phyloP scores from a whole-genome alignment of 2,888 invertebrate species.

The Caenorhabditis sp. region DNA sequence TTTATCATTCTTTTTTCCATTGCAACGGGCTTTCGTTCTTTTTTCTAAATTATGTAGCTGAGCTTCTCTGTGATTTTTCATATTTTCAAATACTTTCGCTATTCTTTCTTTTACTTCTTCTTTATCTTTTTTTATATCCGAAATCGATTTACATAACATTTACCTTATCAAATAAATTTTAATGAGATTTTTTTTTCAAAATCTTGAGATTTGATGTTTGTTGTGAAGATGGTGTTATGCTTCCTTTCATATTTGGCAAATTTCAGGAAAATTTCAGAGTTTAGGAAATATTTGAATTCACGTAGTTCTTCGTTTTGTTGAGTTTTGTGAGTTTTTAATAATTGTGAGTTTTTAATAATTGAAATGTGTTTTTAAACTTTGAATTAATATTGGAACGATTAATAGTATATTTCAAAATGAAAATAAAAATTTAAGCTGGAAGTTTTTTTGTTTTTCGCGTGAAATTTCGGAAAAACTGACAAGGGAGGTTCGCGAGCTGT shows the following conservation, averaged over 20 bases:
- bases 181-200: background rate
- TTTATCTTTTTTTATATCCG: slow-evolving; percentile 8
- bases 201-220: background rate
- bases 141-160: background rate
- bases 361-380: too few species aligned
- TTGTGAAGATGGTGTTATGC: background rate
- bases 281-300: too few species aligned
- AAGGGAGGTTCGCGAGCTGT: too few species aligned
- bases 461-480: too few species aligned
- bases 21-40: slow-evolving; percentile 18
- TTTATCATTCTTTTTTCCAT: too few species aligned
- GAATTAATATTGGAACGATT: too few species aligned
- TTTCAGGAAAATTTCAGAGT: background rate
- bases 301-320: too few species aligned
- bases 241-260: background rate
- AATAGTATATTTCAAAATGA: too few species aligned
- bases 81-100: slow-evolving; percentile 8
- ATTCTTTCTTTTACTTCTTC: background rate
- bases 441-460: too few species aligned
- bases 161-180: background rate
- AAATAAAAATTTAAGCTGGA: too few species aligned
- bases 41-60: slow-evolving; percentile 3
- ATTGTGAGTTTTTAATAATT: too few species aligned
- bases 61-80: slow-evolving; percentile 11
- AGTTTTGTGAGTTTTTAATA: too few species aligned